Base-by-base conservation (phyloP, 1,140 invertebrate species). In the Laupala kohalensis region DNA sequence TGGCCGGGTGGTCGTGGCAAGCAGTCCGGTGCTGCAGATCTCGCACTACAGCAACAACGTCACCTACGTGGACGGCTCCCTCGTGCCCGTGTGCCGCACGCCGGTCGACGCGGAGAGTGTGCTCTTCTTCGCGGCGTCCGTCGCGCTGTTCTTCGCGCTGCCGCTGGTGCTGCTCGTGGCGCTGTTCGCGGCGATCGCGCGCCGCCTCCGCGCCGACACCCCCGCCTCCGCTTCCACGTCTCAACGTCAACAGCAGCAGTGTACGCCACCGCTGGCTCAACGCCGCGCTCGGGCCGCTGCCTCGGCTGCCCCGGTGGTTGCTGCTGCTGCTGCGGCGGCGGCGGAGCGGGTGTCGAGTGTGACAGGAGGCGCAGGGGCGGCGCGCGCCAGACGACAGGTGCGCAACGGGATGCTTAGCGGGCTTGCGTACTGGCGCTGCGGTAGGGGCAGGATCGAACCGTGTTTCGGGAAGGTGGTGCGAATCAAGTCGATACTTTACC, bases 141-240 rank as follows among this genome's bases (percentile, higher is more conserved):
- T 92, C 75, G 83, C 88, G 0, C 77, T 92, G 67, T 95, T 96
- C 84, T 95, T 95, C 83, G 86, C 92, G 75, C 79, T 94, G 13
- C 94, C 94, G 2, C 83, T 95, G 64, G 82, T 88, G 64, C 87
- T 95, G 13, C 84, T 96, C 29, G 84, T 95, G 24, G 84, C 90
- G 6, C 80, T 96, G 1, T 96, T 95, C 81, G 87, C 88, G 69
- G 84, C 93, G 74, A 95, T 96, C 73, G 91, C 91, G 0, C 86
- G 87, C 72, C 90, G 93, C 76, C 84, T 96, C 27, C 90, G 94
- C 86, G 87, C 89, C 29, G 90, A 91, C 77, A 87, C 90, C 9
- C 84, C 85, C 25, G 85, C 89, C 72, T 88, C 89, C 73, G 81
- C 85, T 4, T 25, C 64, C 29, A 71, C 71, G 86, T 86, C 30